Conservation (phyloP, 2,797 vertebrate genomes). For the Eulemur coronatus region DNA sequence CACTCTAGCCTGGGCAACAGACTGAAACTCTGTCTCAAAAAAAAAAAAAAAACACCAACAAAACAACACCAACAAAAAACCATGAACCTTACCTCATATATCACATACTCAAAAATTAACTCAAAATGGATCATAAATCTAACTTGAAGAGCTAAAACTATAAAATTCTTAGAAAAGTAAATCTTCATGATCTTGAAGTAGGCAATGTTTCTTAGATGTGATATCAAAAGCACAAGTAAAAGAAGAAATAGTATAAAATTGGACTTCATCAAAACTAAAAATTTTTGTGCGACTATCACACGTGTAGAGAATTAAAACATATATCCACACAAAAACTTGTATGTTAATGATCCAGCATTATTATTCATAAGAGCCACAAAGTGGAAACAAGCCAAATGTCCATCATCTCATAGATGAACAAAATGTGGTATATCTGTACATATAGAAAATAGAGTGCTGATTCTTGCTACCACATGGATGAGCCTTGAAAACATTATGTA, state of each 20-base stretch:
- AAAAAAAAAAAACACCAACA: no score
- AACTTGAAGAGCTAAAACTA: background rate
- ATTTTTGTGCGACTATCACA: background rate
- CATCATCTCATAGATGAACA: no score
- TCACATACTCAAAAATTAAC: background rate
- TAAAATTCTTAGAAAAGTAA: background rate
- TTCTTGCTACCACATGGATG: background rate
- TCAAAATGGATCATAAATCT: background rate
- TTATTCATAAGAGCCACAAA: background rate
- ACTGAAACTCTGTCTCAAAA: no score
- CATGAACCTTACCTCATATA: background rate
- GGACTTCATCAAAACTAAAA: background rate
- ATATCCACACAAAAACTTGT: background rate
- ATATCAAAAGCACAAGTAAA: background rate
- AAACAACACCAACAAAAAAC: background rate
- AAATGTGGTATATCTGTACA: background rate
- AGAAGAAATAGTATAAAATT: background rate
- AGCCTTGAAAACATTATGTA: background rate
- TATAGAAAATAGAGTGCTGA: no score
- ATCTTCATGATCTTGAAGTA: background rate
- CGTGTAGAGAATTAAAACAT: background rate
- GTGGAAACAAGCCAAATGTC: background rate
- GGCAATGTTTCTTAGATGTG: background rate
- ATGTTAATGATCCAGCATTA: background rate
- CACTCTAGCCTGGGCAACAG: no score